These are phyloP conservation scores for Rhabditoides inermis DNA, from an alignment of 2,888 invertebrate species.

Conservation along the genomic window DNA sequence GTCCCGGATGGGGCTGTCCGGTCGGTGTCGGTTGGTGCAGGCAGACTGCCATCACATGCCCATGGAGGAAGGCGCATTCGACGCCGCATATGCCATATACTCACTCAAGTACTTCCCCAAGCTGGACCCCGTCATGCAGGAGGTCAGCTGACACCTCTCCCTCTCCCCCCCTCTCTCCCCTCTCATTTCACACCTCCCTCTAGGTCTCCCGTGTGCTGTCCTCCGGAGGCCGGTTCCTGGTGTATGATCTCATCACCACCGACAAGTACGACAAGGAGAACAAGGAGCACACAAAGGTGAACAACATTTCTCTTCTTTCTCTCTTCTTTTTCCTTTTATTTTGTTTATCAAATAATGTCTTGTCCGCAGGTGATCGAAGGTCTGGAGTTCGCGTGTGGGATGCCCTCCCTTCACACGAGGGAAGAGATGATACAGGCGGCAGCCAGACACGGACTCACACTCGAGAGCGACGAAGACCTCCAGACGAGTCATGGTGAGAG, in stretches of 20 bases:
- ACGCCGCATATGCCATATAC: conserved; percentile 49
- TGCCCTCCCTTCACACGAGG: conserved; percentile 45
- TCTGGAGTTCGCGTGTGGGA: conserved; percentile 46
- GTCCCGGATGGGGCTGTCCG: conserved; percentile 12
- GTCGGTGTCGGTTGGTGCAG: conserved; percentile 33
- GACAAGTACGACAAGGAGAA: conserved; percentile 36
- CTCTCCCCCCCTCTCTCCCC: neutral
- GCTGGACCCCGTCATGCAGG: conserved; percentile 36
- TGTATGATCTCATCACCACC: conserved; percentile 50
- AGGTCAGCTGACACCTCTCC: too few relatives aligned
- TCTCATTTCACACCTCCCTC: neutral
- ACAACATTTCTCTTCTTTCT: neutral
- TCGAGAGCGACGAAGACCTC: too few relatives aligned
- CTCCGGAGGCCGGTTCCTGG: conserved; percentile 40
- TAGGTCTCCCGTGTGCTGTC: conserved; percentile 36
- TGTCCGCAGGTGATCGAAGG: conserved; percentile 29
- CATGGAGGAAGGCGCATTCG: conserved; percentile 23
- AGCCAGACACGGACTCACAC: conserved; percentile 16
- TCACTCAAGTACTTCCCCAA: conserved; percentile 48
- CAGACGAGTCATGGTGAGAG: neutral
- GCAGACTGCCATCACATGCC: conserved; percentile 49
- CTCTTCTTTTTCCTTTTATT: conserved; percentile 1
- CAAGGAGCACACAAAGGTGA: conserved; percentile 31
- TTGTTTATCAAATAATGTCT: too few relatives aligned
- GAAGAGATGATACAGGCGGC: conserved; percentile 38